These are phyloP conservation scores for Tragelaphus strepsiceros DNA, from an alignment of 2,113 vertebrate genomes.

Conservation along the genomic window DNA sequence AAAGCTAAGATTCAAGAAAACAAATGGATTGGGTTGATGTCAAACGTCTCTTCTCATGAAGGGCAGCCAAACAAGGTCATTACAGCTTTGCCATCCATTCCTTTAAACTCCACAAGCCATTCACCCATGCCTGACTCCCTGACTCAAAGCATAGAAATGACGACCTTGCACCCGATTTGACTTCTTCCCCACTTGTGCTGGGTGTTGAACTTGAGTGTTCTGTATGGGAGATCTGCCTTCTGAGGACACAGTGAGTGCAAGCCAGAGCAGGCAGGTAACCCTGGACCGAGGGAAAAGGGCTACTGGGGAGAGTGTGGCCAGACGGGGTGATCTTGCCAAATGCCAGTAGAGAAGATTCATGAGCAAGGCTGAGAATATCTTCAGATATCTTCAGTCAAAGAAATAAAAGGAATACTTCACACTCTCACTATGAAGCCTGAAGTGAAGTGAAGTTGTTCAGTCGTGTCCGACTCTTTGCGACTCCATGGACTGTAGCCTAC, in stretches of 20 bases:
- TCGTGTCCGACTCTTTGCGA: accelerated
- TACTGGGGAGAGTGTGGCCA: accelerated
- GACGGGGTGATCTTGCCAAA: background rate
- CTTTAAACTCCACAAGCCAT: background rate
- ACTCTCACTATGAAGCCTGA: too few relatives aligned
- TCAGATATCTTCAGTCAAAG: background rate
- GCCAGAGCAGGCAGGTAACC: too few relatives aligned
- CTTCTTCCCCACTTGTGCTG: background rate
- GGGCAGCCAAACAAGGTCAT: accelerated
- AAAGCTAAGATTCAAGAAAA: background rate
- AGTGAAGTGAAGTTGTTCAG: too few relatives aligned
- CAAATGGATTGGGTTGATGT: too few relatives aligned
- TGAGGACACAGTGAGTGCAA: background rate
- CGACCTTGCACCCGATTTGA: background rate
- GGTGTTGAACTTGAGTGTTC: background rate
- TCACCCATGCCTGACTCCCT: background rate
- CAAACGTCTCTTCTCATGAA: background rate
- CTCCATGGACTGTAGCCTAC: too few relatives aligned
- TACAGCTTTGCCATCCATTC: background rate
- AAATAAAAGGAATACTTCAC: too few relatives aligned
- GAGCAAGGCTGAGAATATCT: too few relatives aligned
- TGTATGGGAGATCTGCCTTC: background rate
- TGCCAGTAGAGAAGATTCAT: accelerated
- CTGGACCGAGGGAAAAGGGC: accelerated
- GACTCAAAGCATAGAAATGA: accelerated